Evolutionary conservation across 1,140 invertebrate species (phyloP), one percentile per base, ranked within the genome.

Genomic region (Musca vetustissima): DNA sequence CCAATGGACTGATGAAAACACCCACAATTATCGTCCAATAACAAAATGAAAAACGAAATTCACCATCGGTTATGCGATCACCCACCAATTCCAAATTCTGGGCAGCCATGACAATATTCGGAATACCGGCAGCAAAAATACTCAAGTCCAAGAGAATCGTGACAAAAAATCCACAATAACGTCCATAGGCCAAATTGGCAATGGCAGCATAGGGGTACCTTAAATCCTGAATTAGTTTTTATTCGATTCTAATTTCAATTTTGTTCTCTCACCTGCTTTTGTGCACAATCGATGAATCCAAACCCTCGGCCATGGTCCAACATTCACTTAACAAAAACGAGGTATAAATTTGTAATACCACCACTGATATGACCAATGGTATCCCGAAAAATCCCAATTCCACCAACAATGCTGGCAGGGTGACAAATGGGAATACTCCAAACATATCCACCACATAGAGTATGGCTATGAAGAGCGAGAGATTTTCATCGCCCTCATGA

Each of bases 361-460:
- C 87, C 9, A 93, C 87, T 17, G 87, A 76, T 22, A 90, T 52
- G 13, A 92, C 87, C 25, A 93, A 74, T 1, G 90, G 87, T 50
- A 92, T 85, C 0, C 90, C 91, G 65, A 89, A 88, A 69, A 89
- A 86, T 28, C 92, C 91, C 71, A 92, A 91, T 71, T 89, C 84
- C 17, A 92, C 88, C 19, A 93, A 86, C 19, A 89, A 84, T 69
- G 88, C 87, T 0, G 92, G 91, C 64, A 93, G 76, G 4, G 90
- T 86, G 1, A 93, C 87, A 2, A 93, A 88, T 0, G 92, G 92
- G 76, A 93, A 93, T 0, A 93, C 91, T 43, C 91, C 92, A 73
- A 93, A 93, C 57, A 93, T 85, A 80, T 93, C 92, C 8, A 93
- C 84, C 17, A 93, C 88, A 75, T 91, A 93, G 15, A 92, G 82